Evolutionary conservation across 30 jellyfish, hydroid and myxozoan species (phyloP).

Genomic region (Haliclystus octoradiatus): DNA sequence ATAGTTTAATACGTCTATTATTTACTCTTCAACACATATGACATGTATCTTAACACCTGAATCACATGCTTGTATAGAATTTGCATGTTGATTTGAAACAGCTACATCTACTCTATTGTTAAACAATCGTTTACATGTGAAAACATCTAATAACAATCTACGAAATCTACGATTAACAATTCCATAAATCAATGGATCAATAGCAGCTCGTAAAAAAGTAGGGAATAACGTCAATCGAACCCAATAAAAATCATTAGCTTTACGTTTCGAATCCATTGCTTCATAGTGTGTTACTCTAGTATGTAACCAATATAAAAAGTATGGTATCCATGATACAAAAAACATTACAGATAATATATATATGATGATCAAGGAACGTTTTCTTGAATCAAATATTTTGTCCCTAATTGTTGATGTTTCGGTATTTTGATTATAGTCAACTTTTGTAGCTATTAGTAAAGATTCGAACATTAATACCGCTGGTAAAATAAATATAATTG

Average conservation of each 20-base stretch:
- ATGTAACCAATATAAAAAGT: slow-evolving; percentile 41
- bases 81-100: no score
- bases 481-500: slow-evolving; percentile 34
- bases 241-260: slow-evolving; percentile 22
- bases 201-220: slow-evolving; percentile 37
- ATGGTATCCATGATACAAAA: slow-evolving; percentile 53
- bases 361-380: slow-evolving; percentile 25
- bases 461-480: slow-evolving; percentile 20
- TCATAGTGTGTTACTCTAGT: slow-evolving; percentile 38
- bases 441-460: slow-evolving; percentile 21
- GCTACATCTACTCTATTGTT: no score
- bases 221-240: slow-evolving; percentile 21
- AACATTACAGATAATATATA: slow-evolving; percentile 31
- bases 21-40: no score
- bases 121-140: no score
- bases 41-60: no score
- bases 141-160: no score
- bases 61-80: no score
- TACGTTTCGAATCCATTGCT: slow-evolving; percentile 49
- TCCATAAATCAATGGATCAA: slow-evolving; percentile 59
- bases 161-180: slow-evolving; percentile 28
- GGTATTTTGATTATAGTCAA: neutral
- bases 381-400: slow-evolving; percentile 7
- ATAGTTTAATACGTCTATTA: no score
- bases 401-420: neutral